Base-by-base conservation (phyloP, 2,888 invertebrate species). In the Phengaris arion region DNA sequence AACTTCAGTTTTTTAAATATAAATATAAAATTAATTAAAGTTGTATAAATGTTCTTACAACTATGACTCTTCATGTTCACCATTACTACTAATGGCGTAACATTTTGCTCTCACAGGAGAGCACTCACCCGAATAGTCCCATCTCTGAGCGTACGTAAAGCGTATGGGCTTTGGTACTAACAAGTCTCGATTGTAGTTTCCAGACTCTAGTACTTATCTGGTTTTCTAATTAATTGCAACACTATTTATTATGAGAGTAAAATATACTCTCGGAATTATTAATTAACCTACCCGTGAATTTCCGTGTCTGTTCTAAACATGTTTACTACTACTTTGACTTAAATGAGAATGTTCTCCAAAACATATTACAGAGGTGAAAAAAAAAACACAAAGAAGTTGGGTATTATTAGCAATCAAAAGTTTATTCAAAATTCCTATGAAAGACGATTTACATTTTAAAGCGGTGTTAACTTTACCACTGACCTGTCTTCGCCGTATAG, bases 401-500 rank as follows among this genome's bases (percentile, higher is more conserved):
- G 1, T 4, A 51, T 51, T 51, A 51, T 51, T 51, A 6, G 35
- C 35, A 3, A 35, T 35, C 4, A 2, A 35, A 35, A 35, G 35
- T 35, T 35, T 35, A 35, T 51, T 51, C 51, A 51, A 22, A 59
- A 15, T 59, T 68, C 48, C 15, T 15, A 5, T 10, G 10, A 51
- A 4, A 51, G 7, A 52, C 6, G 2, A 22, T 10, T 22, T 0
- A 12, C 35, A 15, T 12, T 7, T 52, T 52, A 51, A 13, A 68
- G 52, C 12, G 70, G 70, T 51, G 70, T 68, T 74, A 88, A 78
- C 80, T 81, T 86, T 72, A 81, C 81, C n/a, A 89, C 85, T n/a
- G 86, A 83, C 77, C 88, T 82, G 77, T 87, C 87, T 73, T 87
- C 84, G 76, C 88, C 85, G 77, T 85, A 89, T 79, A 90, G 78